Evolutionary conservation across 2,113 vertebrate genomes (phyloP).

Genomic region (Tricholaema leucomelas): DNA sequence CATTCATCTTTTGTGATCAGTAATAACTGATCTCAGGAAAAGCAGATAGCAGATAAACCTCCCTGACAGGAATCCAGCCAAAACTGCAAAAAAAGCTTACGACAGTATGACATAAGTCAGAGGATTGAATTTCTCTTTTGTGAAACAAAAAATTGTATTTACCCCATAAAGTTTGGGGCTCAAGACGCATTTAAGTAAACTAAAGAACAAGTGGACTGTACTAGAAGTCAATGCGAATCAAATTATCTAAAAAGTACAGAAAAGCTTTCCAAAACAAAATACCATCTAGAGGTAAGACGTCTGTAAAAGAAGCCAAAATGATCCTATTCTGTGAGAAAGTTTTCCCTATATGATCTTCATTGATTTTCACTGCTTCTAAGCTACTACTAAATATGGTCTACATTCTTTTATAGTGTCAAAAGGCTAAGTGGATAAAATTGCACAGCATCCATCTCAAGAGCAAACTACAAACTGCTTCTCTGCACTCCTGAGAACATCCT

Average conservation of each 20-base stretch:
- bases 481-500: not conserved
- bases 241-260: not conserved
- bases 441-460: not conserved
- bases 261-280: not conserved
- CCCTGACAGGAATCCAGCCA: not conserved
- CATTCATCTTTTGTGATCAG: not conserved
- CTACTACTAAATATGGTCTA: not conserved
- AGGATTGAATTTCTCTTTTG: not conserved
- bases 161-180: not conserved
- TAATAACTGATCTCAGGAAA: not conserved
- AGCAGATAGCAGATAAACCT: not conserved
- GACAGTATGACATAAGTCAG: not conserved
- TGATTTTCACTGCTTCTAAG: not conserved
- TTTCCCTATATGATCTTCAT: not conserved
- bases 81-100: not conserved
- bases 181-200: not conserved
- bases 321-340: not conserved
- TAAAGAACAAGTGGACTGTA: not conserved
- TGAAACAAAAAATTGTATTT: not conserved
- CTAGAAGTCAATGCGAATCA: not conserved
- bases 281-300: not conserved
- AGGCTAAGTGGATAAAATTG: not conserved
- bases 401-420: not conserved
- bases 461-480: not conserved
- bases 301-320: not conserved